Base-by-base conservation (phyloP, 2,797 vertebrate species). In the Nannoperca obscura region DNA sequence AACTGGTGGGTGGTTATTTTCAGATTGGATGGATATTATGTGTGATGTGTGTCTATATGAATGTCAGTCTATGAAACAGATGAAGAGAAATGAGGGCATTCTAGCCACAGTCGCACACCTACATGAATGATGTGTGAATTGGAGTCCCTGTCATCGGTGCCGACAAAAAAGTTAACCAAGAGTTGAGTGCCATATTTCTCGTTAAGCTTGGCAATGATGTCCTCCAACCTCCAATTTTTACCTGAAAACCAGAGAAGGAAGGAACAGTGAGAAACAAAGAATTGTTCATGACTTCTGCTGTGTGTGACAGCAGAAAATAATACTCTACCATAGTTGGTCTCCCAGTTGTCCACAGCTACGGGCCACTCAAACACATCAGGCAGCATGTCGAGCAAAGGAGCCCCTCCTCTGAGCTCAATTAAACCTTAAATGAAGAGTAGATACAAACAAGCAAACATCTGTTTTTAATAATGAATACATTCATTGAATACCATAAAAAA, bases 91-190 rank as follows among this genome's bases (percentile, higher is more conserved):
- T 0, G 2, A 34, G 24, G 36, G 4, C 17, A 76, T 70, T 75
- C 4, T 30, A 22, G 30, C 68, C 67, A 22, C 63, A 60, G 50
- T 67, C 46, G 79, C 73, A 92, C 83, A 97, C 98, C 93, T 96
- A 99, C 97, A 60, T 99, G 97, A 93, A 99, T 97, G 87, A 98
- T 96, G 71, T 98, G 94, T 4, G 95, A 94, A 67, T 93, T 94
- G 84, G 98, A 99, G 91, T 98, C 96, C 82, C 95, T 96, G 86
- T 99, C 97, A 27, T 99, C 97, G 0, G 96, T 97, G 88, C 97
- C 96, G 34, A 99, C 93, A 76, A 96, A 98, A 89, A 98, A 96
- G 86, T 97, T 97, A 60, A 99, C 95, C 55, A 99, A 89, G 76
- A 98, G 96, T 50, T 95, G 96, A 88, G 96, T 97, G n/a, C 95